A percentile compares a stretch with the other conserved stretches of the same genome.
Evolutionary conservation across 2,888 invertebrate species (phyloP).

Genomic region (Netelia inedita): DNA sequence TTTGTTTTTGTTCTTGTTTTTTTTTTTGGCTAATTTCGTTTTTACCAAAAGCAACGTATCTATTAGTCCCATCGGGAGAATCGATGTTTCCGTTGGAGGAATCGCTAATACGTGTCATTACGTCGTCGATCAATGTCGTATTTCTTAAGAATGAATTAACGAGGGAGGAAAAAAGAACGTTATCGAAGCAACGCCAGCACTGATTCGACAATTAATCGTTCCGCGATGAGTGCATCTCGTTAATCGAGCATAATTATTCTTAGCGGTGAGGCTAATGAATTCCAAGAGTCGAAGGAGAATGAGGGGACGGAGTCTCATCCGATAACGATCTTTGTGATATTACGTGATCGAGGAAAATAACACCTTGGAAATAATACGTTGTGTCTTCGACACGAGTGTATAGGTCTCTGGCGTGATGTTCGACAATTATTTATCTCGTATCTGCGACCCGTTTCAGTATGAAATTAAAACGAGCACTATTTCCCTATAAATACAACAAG

Average conservation of each 20-base stretch:
- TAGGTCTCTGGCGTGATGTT: background rate
- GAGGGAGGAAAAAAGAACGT: no score
- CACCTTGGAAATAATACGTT: background rate
- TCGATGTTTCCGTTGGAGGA: no score
- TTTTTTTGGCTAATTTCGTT: background rate
- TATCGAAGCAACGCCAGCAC: no score
- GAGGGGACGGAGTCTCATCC: background rate
- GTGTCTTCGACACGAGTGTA: background rate
- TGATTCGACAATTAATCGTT: no score
- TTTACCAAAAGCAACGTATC: no score
- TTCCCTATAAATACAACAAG: constrained; percentile 50
- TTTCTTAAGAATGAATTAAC: no score
- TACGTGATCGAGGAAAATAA: constrained; percentile 53
- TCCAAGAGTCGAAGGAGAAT: background rate
- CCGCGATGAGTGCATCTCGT: background rate
- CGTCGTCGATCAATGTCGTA: no score
- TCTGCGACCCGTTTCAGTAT: background rate
- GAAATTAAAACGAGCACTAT: constrained; percentile 33
- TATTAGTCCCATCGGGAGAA: no score
- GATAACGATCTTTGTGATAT: constrained; percentile 32
- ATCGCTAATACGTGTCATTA: no score
- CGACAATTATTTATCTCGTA: constrained; percentile 29
- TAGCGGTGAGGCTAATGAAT: constrained; percentile 17
- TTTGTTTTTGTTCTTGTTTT: background rate
- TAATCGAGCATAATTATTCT: constrained; percentile 13